Evolutionary conservation across 2,888 invertebrate genomes (phyloP).

Genomic region (Silvanus unidentatus): DNA sequence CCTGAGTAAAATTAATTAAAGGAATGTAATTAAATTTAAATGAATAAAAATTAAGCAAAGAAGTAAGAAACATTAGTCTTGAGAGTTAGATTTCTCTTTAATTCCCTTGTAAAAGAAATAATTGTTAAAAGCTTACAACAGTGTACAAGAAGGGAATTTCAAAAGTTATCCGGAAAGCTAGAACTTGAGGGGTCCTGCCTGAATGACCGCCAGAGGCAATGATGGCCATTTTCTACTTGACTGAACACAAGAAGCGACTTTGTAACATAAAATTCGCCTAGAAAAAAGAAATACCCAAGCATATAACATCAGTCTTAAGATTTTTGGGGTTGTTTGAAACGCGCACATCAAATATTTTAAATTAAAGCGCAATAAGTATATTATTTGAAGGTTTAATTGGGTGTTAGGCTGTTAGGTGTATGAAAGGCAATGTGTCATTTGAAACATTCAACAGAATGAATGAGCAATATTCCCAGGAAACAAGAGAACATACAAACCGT

Average conservation of each 20-base stretch:
- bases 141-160: constrained; percentile 15
- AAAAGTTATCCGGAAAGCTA: constrained; percentile 18
- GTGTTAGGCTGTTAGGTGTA: too few species aligned
- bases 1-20: constrained; percentile 15
- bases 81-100: constrained; percentile 23
- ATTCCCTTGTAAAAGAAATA: constrained; percentile 16
- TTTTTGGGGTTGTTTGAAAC: too few species aligned
- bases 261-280: constrained; percentile 9
- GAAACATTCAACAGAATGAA: too few species aligned
- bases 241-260: constrained; percentile 35
- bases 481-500: too few species aligned
- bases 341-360: too few species aligned
- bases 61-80: too few species aligned
- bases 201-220: constrained; percentile 36
- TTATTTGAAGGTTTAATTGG: too few species aligned
- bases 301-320: too few species aligned
- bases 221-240: constrained; percentile 36
- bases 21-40: constrained; percentile 15
- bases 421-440: too few species aligned
- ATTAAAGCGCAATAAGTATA: too few species aligned
- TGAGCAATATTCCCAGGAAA: too few species aligned
- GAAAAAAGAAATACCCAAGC: too few species aligned
- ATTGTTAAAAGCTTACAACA: constrained; percentile 13
- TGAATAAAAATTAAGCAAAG: constrained; percentile 12
- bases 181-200: constrained; percentile 23